Base-by-base conservation (phyloP, 1,140 invertebrate genomes). In the Scaptomyza hsui region DNA sequence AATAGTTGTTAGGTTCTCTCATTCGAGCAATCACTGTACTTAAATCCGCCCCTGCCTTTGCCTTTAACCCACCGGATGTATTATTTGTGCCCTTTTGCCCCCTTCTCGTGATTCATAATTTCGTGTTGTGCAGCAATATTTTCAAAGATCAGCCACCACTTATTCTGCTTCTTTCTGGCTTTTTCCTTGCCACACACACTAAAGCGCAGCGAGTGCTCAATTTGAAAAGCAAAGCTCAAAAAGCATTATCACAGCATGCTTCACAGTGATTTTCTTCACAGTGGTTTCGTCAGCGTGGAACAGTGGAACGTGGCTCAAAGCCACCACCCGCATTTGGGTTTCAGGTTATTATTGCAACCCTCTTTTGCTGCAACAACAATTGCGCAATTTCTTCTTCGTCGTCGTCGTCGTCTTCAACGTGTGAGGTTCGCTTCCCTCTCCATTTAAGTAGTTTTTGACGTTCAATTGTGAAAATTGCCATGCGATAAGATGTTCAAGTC, bases 181-280 rank as follows among this genome's bases (percentile, higher is more conserved):
- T 19, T 13, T 4, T 26, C 18, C 48, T 21, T 18, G 42, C 24
- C 10, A 12, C 7, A 37, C 10, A 12, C 7, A 37, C 32, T 37
- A 76, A 88, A 88, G 82, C 81, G 73, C 82, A 86, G 81, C 81
- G 81, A 86, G 81, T 78, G 82, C 81, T 86, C 78, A 86, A 85
- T 86, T 76, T 74, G 76, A 86, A 85, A 85, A 86, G 80, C 78
- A 74, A 75, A 86, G 81, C 81, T 86, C 77, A 86, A 78, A 75
- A 49, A 68, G 82, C 77, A 86, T 86, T 86, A 86, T 86, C 81
- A 88, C 81, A 86, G 81, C 82, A 86, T 86, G 81, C 81, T 44
- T 26, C 24, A 26, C 24, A 26, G 16, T 19, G 10, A 12, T 60
- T 48, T 48, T 10, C 42, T n/a, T n/a, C n/a, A n/a, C 49, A 37